phyloP scores from a whole-genome alignment of 2,113 vertebrate species.

The Myiozetetes cayanensis region DNA sequence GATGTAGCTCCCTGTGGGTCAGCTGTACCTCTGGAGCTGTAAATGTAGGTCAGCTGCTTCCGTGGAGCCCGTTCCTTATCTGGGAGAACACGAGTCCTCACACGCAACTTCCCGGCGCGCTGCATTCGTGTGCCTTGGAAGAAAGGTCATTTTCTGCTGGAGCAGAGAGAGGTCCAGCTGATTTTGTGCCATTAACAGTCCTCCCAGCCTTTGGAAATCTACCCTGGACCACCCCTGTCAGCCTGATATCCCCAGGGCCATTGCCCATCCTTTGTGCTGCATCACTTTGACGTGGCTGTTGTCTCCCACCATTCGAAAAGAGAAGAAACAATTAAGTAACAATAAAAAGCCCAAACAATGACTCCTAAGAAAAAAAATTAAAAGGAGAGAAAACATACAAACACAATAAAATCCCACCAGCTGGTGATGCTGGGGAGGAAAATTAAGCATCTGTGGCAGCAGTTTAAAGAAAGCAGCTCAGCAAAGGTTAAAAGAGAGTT shows the following conservation, averaged over 20 bases:
- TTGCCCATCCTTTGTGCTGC: not conserved
- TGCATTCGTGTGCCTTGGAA: not conserved
- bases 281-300: not conserved
- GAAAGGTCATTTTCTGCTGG: not conserved
- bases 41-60: not conserved
- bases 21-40: not conserved
- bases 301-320: not conserved
- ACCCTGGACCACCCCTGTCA: not conserved
- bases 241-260: not conserved
- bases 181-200: not conserved
- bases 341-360: not conserved
- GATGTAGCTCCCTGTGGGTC: not conserved
- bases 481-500: not conserved
- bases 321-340: not conserved
- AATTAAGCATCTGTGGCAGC: not conserved
- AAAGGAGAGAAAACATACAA: not conserved
- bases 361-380: not conserved
- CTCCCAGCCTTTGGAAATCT: not conserved
- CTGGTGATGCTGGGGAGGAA: not conserved
- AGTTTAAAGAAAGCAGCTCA: not conserved
- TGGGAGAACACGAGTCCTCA: not conserved
- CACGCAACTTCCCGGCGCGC: not conserved
- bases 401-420: not conserved
- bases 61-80: accelerated
- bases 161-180: not conserved